These are phyloP conservation scores for Zoanthus gigantus DNA, from an alignment of 92 coral and sea anemone genomes.

Conservation along the genomic window DNA sequence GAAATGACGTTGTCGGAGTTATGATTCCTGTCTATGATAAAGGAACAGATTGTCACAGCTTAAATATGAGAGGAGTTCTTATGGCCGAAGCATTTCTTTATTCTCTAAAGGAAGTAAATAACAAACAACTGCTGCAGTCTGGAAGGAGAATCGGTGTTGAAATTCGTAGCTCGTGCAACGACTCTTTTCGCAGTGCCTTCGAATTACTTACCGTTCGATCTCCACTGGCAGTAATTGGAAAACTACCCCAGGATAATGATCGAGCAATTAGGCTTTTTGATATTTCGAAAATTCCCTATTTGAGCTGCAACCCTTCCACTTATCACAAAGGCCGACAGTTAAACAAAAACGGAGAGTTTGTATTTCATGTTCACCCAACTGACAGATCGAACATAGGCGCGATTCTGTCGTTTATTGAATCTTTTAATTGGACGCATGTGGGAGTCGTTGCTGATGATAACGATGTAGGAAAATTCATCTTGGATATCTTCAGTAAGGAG, in stretches of 20 bases:
- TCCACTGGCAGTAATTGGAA: conserved; percentile 67
- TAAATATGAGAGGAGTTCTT: conserved; percentile 54
- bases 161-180: conserved; percentile 45
- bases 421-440: conserved; percentile 85
- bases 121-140: conserved; percentile 17
- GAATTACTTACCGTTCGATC: background rate
- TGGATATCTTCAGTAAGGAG: conserved; percentile 57
- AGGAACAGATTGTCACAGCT: conserved; percentile 39
- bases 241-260: conserved; percentile 45
- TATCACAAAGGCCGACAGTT: conserved; percentile 30
- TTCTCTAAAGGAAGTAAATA: conserved; percentile 53
- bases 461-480: conserved; percentile 45
- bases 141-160: conserved; percentile 55
- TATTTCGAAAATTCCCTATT: conserved; percentile 60
- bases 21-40: conserved; percentile 24
- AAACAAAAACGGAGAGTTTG: conserved; percentile 38
- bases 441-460: conserved; percentile 73
- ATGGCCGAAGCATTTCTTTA: conserved; percentile 72
- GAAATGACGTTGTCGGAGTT: conserved; percentile 9
- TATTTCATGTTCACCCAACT: conserved; percentile 72
- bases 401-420: conserved; percentile 70
- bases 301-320: conserved; percentile 82
- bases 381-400: conserved; percentile 76
- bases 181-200: background rate
- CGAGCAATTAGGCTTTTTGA: conserved; percentile 52